Percentiles rank a stretch among this genome's conserved stretches.
Evolutionary conservation across 2,113 vertebrate species (phyloP).

Genomic region (Pitta sordida): DNA sequence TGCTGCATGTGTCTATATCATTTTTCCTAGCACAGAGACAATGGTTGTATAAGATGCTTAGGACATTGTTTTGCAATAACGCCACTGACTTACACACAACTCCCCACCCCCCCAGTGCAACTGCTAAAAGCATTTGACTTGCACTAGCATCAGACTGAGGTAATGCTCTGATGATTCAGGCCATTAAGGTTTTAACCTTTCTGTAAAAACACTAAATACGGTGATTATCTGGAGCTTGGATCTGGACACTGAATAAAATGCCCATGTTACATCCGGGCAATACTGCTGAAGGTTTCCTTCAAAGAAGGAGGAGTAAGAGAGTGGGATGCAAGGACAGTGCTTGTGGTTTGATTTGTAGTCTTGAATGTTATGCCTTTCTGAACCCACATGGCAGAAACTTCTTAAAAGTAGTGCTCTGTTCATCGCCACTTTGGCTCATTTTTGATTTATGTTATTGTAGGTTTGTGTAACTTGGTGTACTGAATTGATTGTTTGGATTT

Average conservation of each 20-base stretch:
- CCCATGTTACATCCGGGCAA: background rate
- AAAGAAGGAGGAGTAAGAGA: background rate
- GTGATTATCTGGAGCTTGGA: constrained; percentile 48
- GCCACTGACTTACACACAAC: constrained; percentile 14
- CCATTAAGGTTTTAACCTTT: constrained; percentile 60
- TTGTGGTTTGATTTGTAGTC: background rate
- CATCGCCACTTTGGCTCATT: background rate
- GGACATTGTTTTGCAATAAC: background rate
- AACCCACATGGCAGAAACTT: background rate
- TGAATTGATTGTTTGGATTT: background rate
- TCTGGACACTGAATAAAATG: constrained; percentile 36
- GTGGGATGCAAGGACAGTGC: background rate
- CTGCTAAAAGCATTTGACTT: constrained; percentile 45
- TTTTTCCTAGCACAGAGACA: background rate
- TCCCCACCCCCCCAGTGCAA: background rate
- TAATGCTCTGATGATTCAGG: constrained; percentile 52
- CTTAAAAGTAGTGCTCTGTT: background rate
- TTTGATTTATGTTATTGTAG: background rate
- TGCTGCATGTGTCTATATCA: background rate
- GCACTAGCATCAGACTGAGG: background rate
- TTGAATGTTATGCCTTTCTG: background rate
- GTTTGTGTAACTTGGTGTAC: background rate
- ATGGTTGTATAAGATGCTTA: background rate
- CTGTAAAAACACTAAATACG: constrained; percentile 27
- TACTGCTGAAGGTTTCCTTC: background rate